Evolutionary conservation across 2,888 invertebrate species (phyloP), one percentile per base, ranked within the genome.

Genomic region (Hybos culiciformis): DNA sequence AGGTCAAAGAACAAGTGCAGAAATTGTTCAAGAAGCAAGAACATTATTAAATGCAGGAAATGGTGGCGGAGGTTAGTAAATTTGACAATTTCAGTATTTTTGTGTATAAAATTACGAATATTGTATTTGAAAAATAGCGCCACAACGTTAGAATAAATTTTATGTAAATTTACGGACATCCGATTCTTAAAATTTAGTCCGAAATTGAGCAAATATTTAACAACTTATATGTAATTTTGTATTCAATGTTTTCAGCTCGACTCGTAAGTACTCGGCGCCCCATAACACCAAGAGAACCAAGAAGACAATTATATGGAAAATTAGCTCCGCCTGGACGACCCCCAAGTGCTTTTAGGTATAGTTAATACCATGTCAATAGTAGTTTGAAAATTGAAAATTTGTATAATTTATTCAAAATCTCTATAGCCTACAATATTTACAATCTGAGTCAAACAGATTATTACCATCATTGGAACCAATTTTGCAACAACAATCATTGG

Each of bases 221-320:
- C n/a, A n/a, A n/a, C n/a, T n/a, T n/a, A n/a, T n/a, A n/a, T n/a
- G n/a, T n/a, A n/a, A n/a, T n/a, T n/a, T n/a, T n/a, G n/a, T n/a
- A n/a, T n/a, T n/a, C n/a, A 12, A 36, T 32, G 4, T 34, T 41
- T 23, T 32, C n/a, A 14, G 60, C 61, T 21, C 63, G 65, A 14
- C 45, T 67, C 36, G 70, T 90, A 47, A 78, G 79, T 56, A 88
- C 88, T 38, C 78, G 82, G 44, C 72, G 90, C n/a, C 88, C 88
- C 7, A 86, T 80, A 61, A 90, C 90, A 11, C 88, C 88, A 8
- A 73, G 82, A 32, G 86, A 86, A 49, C 78, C 83, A 32, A 80
- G 83, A 50, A 72, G 88, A 24, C 77, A 80, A 14, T 70, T 88
- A 8, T 88, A 84, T 66, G 81, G 82, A 20, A 70, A 71, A 50